phyloP scores from a whole-genome alignment of 2,797 vertebrate genomes.

The Phalanger gymnotis region DNA sequence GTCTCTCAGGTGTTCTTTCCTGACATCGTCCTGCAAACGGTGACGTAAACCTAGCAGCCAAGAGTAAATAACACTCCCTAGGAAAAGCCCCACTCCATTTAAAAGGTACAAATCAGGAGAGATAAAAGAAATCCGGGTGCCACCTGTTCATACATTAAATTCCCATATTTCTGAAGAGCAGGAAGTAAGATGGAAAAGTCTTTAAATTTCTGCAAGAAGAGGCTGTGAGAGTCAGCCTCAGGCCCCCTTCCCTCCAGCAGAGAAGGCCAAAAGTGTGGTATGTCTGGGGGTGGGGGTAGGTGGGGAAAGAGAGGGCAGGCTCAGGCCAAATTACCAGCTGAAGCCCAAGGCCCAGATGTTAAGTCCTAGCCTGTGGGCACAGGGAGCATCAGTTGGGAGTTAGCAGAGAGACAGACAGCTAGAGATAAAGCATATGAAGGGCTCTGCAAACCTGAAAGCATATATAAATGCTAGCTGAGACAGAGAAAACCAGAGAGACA shows the following conservation, averaged over 20 bases:
- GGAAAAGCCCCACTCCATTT: not conserved
- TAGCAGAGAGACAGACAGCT: too few relatives aligned
- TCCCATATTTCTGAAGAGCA: not conserved
- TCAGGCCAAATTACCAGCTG: not conserved
- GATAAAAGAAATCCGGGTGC: not conserved
- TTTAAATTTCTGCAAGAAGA: not conserved
- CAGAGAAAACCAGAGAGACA: not conserved
- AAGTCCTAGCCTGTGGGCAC: not conserved
- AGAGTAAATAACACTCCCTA: not conserved
- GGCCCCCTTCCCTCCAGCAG: not conserved
- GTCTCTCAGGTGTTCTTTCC: not conserved
- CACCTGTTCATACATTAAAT: not conserved
- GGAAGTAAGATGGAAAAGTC: not conserved
- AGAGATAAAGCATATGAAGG: not conserved
- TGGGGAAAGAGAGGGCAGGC: not conserved
- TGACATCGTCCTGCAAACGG: not conserved
- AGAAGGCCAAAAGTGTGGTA: not conserved
- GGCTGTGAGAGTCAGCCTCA: not conserved
- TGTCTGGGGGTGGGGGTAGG: not conserved
- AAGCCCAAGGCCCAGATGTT: not conserved
- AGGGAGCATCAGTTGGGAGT: not conserved
- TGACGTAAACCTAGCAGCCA: not conserved
- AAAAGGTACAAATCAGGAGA: not conserved
- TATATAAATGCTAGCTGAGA: not conserved
- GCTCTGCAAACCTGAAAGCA: not conserved